Percentiles rank a stretch among this genome's conserved stretches.
These are phyloP conservation scores for Ranitomeya imitator DNA, from an alignment of 2,113 vertebrate genomes.

Conservation along the genomic window DNA sequence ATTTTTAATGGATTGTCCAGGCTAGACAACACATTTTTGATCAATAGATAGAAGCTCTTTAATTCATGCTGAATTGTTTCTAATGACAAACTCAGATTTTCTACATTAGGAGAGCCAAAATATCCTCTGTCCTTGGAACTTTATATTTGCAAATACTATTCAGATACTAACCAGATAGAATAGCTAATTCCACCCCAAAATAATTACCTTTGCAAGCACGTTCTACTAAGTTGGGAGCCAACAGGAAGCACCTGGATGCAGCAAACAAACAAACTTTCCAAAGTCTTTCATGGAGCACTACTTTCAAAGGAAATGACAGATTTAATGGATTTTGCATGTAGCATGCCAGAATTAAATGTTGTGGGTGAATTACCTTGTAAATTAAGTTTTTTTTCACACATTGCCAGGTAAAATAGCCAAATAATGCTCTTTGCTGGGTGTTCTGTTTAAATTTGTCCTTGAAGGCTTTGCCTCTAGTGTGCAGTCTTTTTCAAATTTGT, in stretches of 20 bases:
- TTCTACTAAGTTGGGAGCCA: conserved; percentile 27
- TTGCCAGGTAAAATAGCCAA: conserved; percentile 54
- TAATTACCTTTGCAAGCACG: conserved; percentile 37
- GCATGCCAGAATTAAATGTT: conserved; percentile 51
- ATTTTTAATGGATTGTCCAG: no score
- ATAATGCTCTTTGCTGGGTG: conserved; percentile 23
- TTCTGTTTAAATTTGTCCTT: conserved; percentile 43
- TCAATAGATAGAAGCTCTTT: no score
- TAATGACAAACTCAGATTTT: no score
- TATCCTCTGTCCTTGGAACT: no score
- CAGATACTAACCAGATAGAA: not conserved
- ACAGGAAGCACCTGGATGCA: conserved; percentile 40
- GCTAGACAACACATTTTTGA: no score
- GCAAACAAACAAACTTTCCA: conserved; percentile 50
- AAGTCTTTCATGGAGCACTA: conserved; percentile 53
- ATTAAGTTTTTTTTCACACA: conserved; percentile 45
- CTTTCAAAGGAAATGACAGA: conserved; percentile 40
- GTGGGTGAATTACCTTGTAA: conserved; percentile 52
- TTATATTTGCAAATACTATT: not conserved
- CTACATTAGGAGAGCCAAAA: no score
- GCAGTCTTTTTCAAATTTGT: not conserved
- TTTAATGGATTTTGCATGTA: conserved; percentile 50
- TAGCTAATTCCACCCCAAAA: not conserved
- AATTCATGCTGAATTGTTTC: no score
- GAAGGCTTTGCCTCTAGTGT: conserved; percentile 27